Evolutionary conservation across 2,888 invertebrate genomes (phyloP).

Genomic region (Psylliodes chrysocephalus): DNA sequence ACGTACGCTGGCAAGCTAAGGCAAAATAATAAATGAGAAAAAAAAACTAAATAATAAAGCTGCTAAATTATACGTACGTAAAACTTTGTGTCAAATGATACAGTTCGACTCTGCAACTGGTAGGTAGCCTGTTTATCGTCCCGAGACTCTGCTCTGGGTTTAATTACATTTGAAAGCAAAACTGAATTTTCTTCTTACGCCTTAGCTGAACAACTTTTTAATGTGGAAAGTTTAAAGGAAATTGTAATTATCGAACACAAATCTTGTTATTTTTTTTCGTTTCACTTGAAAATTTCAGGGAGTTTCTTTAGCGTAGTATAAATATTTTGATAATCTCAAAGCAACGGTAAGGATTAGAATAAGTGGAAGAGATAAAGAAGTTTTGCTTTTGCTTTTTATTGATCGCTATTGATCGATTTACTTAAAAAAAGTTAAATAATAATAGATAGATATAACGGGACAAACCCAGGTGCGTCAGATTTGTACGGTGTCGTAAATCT

Average conservation of each 20-base stretch:
- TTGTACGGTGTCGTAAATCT: too few relatives aligned
- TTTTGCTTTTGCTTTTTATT: too few relatives aligned
- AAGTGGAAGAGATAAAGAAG: too few relatives aligned
- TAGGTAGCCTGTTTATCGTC: neutral
- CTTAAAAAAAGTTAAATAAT: too few relatives aligned
- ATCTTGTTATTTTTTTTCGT: neutral
- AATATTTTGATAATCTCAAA: too few relatives aligned
- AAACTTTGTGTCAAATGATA: neutral
- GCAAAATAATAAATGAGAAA: too few relatives aligned
- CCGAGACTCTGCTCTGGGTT: constrained; percentile 1
- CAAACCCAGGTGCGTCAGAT: too few relatives aligned
- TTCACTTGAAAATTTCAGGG: neutral
- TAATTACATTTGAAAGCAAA: constrained; percentile 22
- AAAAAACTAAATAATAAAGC: neutral
- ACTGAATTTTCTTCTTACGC: constrained; percentile 24
- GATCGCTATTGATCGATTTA: too few relatives aligned
- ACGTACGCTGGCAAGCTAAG: too few relatives aligned
- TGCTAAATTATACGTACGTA: neutral
- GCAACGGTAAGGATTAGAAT: too few relatives aligned
- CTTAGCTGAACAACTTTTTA: constrained; percentile 19
- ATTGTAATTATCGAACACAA: constrained; percentile 13
- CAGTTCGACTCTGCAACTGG: neutral
- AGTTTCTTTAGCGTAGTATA: too few relatives aligned
- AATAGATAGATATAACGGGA: too few relatives aligned
- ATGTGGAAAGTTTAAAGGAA: constrained; percentile 26